Base-by-base conservation (phyloP, 2,888 invertebrate genomes). In the Dolichopus griseipennis region DNA sequence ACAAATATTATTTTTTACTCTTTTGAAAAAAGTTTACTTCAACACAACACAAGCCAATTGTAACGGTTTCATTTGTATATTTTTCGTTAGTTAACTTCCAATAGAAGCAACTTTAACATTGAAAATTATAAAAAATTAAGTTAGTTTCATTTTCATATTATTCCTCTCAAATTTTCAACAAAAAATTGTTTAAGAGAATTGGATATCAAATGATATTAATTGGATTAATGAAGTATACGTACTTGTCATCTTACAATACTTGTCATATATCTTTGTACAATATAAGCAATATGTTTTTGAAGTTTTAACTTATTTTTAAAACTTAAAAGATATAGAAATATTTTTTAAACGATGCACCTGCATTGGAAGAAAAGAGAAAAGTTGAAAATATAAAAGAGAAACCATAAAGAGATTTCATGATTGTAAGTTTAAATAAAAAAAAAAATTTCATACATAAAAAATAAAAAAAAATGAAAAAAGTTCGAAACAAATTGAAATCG, bases 11-110 rank as follows among this genome's bases (percentile, higher is more conserved):
- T n/a, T n/a, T n/a, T 41, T 5, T 41, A 12, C 15, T 41, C 4
- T 5, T 41, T 41, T 41, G 8, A 41, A 41, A 41, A 41, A 41
- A 5, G 41, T 12, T 2, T 12, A 15, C 52, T 52, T 18, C 15
- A 52, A 52, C 18, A 12, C 15, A 52, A 18, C 15, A 52, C 18
- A 52, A 52, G 2, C 15, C 52, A 52, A 52, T 52, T 12, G 52
- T 52, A 52, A 52, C 52, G 52, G 52, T 52, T 52, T 52, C 15
- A 52, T 52, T 52, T 52, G 52, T 52, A 52, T 52, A 52, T 52
- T 52, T 52, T 12, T 18, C 18, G 9, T 9, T 52, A 18, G 5
- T 52, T 52, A 2, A 52, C 18, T 18, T 52, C 52, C 15, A 52
- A 18, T 4, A 52, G 41, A 41, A 41, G 5, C 2, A 5, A 37